Base-by-base conservation (phyloP, 1,140 invertebrate species). In the Batillaria attramentaria region DNA sequence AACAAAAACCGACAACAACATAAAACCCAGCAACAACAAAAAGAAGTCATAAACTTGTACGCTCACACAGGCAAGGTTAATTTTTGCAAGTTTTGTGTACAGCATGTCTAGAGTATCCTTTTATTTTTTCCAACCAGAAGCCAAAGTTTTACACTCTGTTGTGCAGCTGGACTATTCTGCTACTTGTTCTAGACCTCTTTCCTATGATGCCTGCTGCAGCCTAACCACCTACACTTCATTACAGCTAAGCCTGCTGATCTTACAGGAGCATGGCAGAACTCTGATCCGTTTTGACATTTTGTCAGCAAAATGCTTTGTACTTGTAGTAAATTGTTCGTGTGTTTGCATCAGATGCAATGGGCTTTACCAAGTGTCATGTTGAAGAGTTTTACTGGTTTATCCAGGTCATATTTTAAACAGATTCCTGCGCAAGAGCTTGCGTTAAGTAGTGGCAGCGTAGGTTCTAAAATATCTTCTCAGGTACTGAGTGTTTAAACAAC, bases 211-310 rank as follows among this genome's bases (percentile, higher is more conserved):
- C 37, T 70, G 68, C 68, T 70, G 68, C 18, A 42, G 24, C 31
- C 68, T 70, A 70, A 70, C 68, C 39, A 16, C 42, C 24, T 70
- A 18, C 31, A 28, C 37, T 35, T 33, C 20, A 18, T 68, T 50
- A 24, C 10, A 8, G n/a, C 33, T 31, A 10, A 8, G 57, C n/a
- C 37, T 42, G 37, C 31, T 41, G 39, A 60, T 50, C 10, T 6
- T 10, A 8, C 24, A 13, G 24, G 68, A 70, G 68, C 68, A 70
- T 70, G 68, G 68, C 68, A 70, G 68, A 70, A 70, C 68, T 70
- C 39, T 70, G 68, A 42, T 41, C 24, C 68, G 31, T 60, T 60
- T 60, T 60, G 57, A 10, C 24, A n/a, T 6, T 60, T 60, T n/a
- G 24, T 4, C n/a, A n/a, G n/a, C n/a, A n/a, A n/a, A n/a, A n/a